Conservation (phyloP, 2,113 vertebrate genomes). For the Campylomormyrus tamandua region DNA sequence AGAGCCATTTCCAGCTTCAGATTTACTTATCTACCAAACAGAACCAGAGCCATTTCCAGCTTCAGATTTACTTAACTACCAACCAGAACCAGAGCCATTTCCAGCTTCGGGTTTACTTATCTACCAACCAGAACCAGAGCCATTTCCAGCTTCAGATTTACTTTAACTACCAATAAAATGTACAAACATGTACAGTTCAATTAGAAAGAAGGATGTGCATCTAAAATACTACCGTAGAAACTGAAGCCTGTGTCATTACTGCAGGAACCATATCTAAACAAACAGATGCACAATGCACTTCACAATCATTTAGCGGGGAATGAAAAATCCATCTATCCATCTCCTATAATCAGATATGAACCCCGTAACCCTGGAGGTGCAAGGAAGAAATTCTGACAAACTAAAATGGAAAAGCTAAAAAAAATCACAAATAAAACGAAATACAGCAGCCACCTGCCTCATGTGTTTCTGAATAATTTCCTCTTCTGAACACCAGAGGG, state of each 20-base stretch:
- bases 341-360: background rate
- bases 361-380: background rate
- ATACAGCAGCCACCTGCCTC: background rate
- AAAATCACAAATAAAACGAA: background rate
- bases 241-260: background rate
- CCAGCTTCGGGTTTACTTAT: background rate
- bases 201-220: background rate
- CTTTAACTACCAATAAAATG: background rate
- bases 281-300: background rate
- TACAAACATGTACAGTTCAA: background rate
- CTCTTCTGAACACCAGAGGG: background rate
- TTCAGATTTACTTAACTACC: background rate
- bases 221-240: background rate
- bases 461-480: background rate
- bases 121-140: background rate
- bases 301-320: background rate
- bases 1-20: background rate
- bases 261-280: background rate
- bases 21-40: too few relatives aligned
- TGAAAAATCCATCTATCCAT: background rate
- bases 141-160: background rate
- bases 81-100: background rate
- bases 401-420: background rate
- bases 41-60: background rate
- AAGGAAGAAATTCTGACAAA: background rate